Evolutionary conservation across 2,888 invertebrate species (phyloP).

Genomic region (Chaitophorus viminalis): DNA sequence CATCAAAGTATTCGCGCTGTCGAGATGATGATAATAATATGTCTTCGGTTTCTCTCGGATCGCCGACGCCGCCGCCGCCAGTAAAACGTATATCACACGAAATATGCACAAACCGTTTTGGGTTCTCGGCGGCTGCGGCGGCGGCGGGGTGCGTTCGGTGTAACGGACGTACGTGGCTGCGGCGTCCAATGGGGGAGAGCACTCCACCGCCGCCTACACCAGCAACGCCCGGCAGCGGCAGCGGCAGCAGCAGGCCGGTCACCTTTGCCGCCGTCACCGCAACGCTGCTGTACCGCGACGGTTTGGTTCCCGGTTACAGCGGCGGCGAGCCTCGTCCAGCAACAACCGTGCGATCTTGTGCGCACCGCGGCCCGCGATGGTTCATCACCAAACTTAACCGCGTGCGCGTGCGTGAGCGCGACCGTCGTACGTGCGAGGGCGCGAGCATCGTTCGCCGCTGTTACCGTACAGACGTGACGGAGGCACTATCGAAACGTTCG

Average conservation of each 20-base stretch:
- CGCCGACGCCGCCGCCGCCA: too few species aligned
- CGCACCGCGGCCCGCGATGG: background rate
- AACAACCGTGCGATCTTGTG: conserved; percentile 11
- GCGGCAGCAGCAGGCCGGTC: background rate
- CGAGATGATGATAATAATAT: too few species aligned
- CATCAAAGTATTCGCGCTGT: too few species aligned
- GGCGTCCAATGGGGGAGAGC: background rate
- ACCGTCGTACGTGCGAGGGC: background rate
- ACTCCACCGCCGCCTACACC: background rate
- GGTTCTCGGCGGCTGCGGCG: background rate
- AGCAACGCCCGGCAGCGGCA: background rate
- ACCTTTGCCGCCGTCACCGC: background rate
- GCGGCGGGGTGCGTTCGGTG: background rate
- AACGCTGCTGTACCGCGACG: background rate
- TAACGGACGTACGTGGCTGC: background rate
- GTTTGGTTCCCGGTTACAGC: background rate
- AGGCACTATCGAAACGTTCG: too few species aligned
- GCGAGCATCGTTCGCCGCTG: background rate
- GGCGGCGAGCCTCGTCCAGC: background rate
- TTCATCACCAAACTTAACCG: background rate
- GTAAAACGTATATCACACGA: too few species aligned
- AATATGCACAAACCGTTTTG: too few species aligned
- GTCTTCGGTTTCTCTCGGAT: too few species aligned
- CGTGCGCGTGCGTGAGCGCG: background rate
- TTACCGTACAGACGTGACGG: too few species aligned